Evolutionary conservation across 2,888 invertebrate genomes (phyloP), one percentile per base, ranked within the genome.

Genomic region (Xestia xanthographa): DNA sequence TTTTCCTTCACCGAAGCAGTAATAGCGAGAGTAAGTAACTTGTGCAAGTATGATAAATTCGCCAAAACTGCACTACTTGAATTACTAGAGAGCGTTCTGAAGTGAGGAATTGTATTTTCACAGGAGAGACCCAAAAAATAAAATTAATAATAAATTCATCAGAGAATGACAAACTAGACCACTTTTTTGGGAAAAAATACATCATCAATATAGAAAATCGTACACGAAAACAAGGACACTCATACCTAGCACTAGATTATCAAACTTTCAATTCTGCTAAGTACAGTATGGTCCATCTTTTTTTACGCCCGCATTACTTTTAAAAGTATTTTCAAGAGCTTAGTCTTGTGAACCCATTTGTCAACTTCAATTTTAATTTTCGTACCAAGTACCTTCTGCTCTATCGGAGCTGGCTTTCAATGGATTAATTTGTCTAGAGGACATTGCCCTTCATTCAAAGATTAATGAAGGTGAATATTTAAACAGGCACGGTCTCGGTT

Each of bases 401-500:
- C 60, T 75, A 71, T 83, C 79, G 75, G 72, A 66, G 71, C 75
- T 73, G 74, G 63, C 43, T 77, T 86, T 82, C 70, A 77, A 65
- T 70, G 75, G 82, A 87, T 84, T 86, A 78, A 79, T 79, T 77
- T 76, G 80, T 76, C 75, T 86, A 67, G 70, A 82, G 80, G 82
- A 71, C 79, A 67, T 86, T 79, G 72, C 56, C 77, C 85, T 84
- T 78, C 72, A 78, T 82, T 77, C 66, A 77, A 82, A 83, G 82
- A 83, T 85, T 85, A 85, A 81, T 85, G 74, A 85, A 83, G 85
- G 83, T 85, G 85, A 77, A 82, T 81, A 77, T 77, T 85, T 81
- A 71, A 80, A 50, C 38, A 80, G 43, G 29, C 56, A 38, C 50
- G 4, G 72, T 72, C 71, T 74, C 48, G 11, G 77, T 77, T 81